Conservation (phyloP, 2,797 vertebrate species). For the Falco berigora region DNA sequence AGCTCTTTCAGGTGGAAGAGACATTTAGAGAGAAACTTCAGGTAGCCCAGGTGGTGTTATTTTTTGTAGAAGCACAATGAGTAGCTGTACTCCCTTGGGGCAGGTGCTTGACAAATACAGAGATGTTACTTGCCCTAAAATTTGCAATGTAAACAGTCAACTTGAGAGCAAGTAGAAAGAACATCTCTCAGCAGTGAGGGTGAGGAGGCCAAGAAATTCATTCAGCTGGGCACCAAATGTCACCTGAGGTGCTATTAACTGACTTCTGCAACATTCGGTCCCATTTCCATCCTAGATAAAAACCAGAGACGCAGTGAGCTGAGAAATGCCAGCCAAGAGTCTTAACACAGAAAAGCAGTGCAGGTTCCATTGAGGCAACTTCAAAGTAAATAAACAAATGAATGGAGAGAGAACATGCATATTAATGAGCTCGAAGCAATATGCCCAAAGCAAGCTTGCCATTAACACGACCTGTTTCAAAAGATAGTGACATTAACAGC, state of each 20-base stretch:
- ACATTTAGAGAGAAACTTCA: background rate
- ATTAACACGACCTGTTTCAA: conserved; percentile 47
- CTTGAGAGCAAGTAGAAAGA: background rate
- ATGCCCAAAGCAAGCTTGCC: conserved; percentile 29
- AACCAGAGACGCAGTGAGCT: background rate
- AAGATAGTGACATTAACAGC: conserved; percentile 43
- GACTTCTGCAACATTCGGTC: background rate
- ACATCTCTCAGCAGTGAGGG: background rate
- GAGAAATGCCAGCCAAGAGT: conserved; percentile 47
- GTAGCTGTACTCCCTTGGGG: background rate
- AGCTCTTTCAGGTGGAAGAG: conserved; percentile 22
- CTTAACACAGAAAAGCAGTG: conserved; percentile 21
- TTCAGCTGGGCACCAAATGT: conserved; percentile 10
- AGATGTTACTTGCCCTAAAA: background rate
- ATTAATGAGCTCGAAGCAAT: conserved; percentile 48
- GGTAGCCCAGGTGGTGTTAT: background rate
- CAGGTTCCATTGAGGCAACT: conserved; percentile 33
- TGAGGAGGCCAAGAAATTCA: background rate
- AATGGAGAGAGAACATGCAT: conserved; percentile 24
- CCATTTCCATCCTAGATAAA: background rate
- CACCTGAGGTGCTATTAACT: background rate
- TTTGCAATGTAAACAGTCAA: background rate
- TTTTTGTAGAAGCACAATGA: background rate
- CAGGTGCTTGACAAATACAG: background rate
- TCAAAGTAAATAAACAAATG: conserved; percentile 62